phyloP scores from a whole-genome alignment of 2,113 vertebrate species.

The Cottus gobio region DNA sequence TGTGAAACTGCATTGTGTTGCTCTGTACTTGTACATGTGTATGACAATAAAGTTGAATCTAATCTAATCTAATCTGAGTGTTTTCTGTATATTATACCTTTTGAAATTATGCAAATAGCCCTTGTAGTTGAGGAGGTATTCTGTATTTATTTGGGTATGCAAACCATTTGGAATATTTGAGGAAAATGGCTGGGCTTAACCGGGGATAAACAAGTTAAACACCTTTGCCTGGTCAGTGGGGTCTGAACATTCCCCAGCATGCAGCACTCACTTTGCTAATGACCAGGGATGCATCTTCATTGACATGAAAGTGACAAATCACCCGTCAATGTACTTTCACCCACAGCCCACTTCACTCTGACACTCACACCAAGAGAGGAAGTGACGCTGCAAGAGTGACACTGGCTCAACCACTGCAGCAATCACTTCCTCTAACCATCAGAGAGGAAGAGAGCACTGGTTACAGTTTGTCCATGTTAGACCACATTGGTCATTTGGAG shows the following conservation, averaged over 20 bases:
- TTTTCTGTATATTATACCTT: no score
- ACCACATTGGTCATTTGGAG: not conserved
- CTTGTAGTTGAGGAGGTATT: no score
- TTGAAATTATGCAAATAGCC: no score
- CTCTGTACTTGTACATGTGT: no score
- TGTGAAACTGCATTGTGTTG: no score
- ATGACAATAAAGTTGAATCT: no score
- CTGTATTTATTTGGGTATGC: no score
- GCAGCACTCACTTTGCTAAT: slow-evolving; percentile 44
- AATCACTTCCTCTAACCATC: slow-evolving; percentile 75
- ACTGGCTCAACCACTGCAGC: slow-evolving; percentile 63
- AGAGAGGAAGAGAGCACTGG: slow-evolving; percentile 27
- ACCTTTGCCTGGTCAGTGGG: not conserved
- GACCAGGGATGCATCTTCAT: slow-evolving; percentile 43
- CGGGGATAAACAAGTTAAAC: no score
- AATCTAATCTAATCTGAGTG: no score
- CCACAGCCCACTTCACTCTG: slow-evolving; percentile 13
- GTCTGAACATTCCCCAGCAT: slow-evolving; percentile 64
- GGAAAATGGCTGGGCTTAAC: no score
- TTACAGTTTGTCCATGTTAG: not conserved
- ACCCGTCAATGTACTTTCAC: not conserved
- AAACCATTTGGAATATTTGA: no score
- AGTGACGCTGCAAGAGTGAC: slow-evolving; percentile 57
- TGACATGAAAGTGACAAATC: not conserved
- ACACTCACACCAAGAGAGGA: slow-evolving; percentile 34